A percentile compares a stretch with the other conserved stretches of the same genome.
These are phyloP conservation scores for Macrosteles quadrilineatus DNA, from an alignment of 1,140 invertebrate species.

Conservation along the genomic window DNA sequence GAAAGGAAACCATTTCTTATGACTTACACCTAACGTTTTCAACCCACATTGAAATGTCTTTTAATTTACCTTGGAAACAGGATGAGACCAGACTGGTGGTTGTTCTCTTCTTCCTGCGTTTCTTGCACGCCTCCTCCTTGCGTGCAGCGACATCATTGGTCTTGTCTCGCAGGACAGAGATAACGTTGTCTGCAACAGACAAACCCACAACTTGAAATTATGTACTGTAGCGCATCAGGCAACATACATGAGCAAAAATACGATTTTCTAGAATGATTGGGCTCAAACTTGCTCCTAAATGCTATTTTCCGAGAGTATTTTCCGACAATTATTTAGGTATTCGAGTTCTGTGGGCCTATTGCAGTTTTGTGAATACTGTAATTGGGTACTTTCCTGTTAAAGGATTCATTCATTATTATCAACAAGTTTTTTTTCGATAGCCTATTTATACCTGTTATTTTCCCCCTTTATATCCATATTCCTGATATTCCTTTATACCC, in stretches of 20 bases:
- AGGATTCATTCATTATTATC: too few species aligned
- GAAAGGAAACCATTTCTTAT: too few species aligned
- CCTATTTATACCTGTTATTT: too few species aligned
- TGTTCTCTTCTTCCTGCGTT: conserved; percentile 85
- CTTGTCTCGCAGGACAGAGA: conserved; percentile 48
- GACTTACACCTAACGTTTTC: too few species aligned
- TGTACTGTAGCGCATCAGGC: neutral
- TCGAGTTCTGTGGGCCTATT: too few species aligned
- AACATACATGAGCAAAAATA: neutral
- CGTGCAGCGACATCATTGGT: conserved; percentile 58
- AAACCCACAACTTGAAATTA: neutral
- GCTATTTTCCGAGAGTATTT: neutral
- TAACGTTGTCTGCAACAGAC: conserved; percentile 38
- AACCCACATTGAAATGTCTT: neutral
- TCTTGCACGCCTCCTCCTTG: conserved; percentile 83
- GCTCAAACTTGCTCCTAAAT: neutral
- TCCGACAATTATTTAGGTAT: too few species aligned
- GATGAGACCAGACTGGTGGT: conserved; percentile 82
- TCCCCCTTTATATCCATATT: too few species aligned
- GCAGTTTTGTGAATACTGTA: too few species aligned
- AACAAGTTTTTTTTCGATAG: too few species aligned
- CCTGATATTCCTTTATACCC: too few species aligned
- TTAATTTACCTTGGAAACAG: conserved; percentile 77
- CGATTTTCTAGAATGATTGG: neutral
- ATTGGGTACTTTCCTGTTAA: too few species aligned